These are phyloP conservation scores for Drosophila mulleri DNA, from an alignment of 2,888 invertebrate species.

Conservation along the genomic window DNA sequence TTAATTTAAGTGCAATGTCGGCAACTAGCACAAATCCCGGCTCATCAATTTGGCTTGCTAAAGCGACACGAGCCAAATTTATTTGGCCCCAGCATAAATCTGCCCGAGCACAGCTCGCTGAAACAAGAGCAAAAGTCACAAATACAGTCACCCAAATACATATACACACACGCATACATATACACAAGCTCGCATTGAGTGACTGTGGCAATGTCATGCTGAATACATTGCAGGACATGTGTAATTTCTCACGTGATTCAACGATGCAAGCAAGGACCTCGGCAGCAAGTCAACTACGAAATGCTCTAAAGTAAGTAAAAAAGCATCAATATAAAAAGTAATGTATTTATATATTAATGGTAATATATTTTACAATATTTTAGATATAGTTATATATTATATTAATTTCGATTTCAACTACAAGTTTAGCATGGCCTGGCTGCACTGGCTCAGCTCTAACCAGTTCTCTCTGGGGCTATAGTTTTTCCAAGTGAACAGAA, in stretches of 20 bases:
- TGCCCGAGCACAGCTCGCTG: slow-evolving; percentile 25
- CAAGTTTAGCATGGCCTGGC: neutral
- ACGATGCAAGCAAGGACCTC: slow-evolving; percentile 26
- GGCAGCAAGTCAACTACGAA: neutral
- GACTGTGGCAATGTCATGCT: slow-evolving; percentile 41
- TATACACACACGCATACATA: slow-evolving; percentile 3
- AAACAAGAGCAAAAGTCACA: slow-evolving; percentile 50
- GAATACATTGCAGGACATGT: slow-evolving; percentile 70
- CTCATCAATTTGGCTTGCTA: slow-evolving; percentile 63
- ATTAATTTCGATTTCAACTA: too few species aligned
- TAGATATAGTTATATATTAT: too few species aligned
- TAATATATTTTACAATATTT: too few species aligned
- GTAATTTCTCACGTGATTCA: slow-evolving; percentile 73
- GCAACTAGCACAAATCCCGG: slow-evolving; percentile 65
- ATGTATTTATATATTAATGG: too few species aligned
- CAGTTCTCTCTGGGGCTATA: neutral
- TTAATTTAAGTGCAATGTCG: slow-evolving; percentile 54
- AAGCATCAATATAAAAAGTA: too few species aligned
- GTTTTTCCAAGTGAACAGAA: neutral
- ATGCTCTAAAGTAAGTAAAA: neutral
- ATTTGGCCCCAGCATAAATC: slow-evolving; percentile 65
- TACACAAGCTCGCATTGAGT: slow-evolving; percentile 7
- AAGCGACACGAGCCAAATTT: slow-evolving; percentile 63
- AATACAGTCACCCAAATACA: neutral
- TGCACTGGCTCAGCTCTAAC: neutral